phyloP scores from a whole-genome alignment of 2,113 vertebrate genomes.

The Atlantisia rogersi region DNA sequence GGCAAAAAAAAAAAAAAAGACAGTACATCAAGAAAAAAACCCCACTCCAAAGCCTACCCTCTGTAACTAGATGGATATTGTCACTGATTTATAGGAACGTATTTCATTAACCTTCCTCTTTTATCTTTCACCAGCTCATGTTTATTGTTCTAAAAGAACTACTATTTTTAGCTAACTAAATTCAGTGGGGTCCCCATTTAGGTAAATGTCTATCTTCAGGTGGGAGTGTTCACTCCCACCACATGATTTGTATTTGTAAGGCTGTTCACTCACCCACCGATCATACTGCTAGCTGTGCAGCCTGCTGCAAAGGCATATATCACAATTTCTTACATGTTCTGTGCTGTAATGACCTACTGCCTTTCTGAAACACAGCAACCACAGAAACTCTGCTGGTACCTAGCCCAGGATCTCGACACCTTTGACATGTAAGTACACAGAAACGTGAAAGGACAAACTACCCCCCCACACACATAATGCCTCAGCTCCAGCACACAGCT shows the following conservation, averaged over 20 bases:
- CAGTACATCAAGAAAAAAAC: neutral
- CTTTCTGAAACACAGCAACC: neutral
- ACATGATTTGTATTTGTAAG: neutral
- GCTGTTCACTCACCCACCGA: neutral
- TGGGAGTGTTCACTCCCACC: neutral
- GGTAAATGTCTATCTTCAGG: neutral
- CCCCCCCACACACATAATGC: neutral
- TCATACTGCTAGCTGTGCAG: neutral
- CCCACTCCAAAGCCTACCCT: rapidly evolving
- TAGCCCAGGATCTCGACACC: neutral
- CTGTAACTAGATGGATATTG: neutral
- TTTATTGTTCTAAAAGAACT: neutral
- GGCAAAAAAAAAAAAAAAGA: neutral
- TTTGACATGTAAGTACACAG: neutral
- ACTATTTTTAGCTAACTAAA: constrained; percentile 35
- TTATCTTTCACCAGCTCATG: neutral
- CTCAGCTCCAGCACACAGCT: neutral
- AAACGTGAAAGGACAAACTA: neutral
- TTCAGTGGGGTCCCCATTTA: neutral
- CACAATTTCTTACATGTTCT: neutral
- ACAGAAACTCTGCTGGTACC: neutral
- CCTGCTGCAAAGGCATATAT: neutral
- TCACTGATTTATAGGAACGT: neutral
- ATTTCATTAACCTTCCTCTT: neutral
- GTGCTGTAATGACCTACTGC: neutral